phyloP scores from a whole-genome alignment of 2,888 invertebrate species.

The Folsomia candida region DNA sequence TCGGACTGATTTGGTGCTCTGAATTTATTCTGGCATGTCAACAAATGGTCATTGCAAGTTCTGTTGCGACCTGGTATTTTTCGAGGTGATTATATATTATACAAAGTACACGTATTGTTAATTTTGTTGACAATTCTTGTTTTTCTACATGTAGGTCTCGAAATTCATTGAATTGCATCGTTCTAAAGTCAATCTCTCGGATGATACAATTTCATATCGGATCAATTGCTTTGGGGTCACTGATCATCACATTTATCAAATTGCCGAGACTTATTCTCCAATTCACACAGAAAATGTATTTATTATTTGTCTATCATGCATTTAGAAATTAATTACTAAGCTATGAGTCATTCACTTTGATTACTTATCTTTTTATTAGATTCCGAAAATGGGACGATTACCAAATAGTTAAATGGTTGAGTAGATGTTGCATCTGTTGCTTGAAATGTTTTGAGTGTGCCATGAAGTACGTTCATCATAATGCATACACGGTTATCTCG shows the following conservation, averaged over 20 bases:
- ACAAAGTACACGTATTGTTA: conserved; percentile 4
- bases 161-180: conserved; percentile 53
- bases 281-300: conserved; percentile 85
- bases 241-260: conserved; percentile 89
- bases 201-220: conserved; percentile 86
- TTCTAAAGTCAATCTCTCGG: conserved; percentile 65
- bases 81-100: conserved; percentile 59
- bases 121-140: not conserved
- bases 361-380: conserved; percentile 20
- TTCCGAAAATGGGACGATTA: conserved; percentile 39
- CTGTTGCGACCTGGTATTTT: conserved; percentile 93
- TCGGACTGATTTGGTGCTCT: conserved; percentile 87
- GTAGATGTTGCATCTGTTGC: conserved; percentile 83
- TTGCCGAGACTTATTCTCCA: conserved; percentile 83
- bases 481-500: conserved; percentile 90
- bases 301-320: conserved; percentile 44
- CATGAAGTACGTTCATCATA: conserved; percentile 86
- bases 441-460: conserved; percentile 88
- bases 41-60: conserved; percentile 88
- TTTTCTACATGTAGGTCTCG: conserved; percentile 62
- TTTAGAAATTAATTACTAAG: too few species aligned
- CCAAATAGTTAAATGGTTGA: conserved; percentile 64
- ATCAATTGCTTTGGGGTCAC: conserved; percentile 90
- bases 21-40: conserved; percentile 94
- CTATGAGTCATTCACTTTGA: not conserved